Evolutionary conservation across 2,113 vertebrate genomes (phyloP), one percentile per base, ranked within the genome.

Genomic region (Channa argus): DNA sequence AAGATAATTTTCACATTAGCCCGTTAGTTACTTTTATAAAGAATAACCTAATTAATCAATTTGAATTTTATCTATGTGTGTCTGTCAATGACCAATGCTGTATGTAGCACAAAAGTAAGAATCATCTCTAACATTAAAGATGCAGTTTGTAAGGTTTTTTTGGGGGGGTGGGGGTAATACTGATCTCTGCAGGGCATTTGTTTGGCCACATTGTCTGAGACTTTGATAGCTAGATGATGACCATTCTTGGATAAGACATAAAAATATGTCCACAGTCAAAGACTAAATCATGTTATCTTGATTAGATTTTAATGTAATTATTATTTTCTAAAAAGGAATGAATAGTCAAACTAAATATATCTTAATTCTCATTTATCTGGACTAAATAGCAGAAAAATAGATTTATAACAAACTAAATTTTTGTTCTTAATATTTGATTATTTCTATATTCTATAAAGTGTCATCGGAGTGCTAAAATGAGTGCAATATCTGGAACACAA

Each of bases 71-170:
- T 87, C 86, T 83, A 63, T 64, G 12, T 55, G 41, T 88, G 78
- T 88, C 77, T 72, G 81, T 90, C 64, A 63, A 85, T 87, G 80
- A 88, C 86, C 66, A 76, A 85, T 85, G 77, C 77, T 89, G 84
- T 92, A 89, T 90, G 91, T 93, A 92, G 90, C 90, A 86, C 86
- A 90, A 83, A 88, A 90, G 86, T 86, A 74, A 77, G 77, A 79
- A 74, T 83, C 82, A 69, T 70, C 64, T 68, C 60, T 64, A 66
- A 86, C 55, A 59, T 74, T 65, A 74, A 87, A 76, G 83, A 88
- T 73, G 87, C 89, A 74, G 84, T 88, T 83, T 79, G 87, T 87
- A 80, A 88, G 76, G 72, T 43, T 38, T 74, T 65, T 80, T 67
- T 58, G 47, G 24, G 1, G 24, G 24, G 24, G 24, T 24, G 24